Base-by-base conservation (phyloP, 1,140 invertebrate genomes). In the Drosophila obscura region DNA sequence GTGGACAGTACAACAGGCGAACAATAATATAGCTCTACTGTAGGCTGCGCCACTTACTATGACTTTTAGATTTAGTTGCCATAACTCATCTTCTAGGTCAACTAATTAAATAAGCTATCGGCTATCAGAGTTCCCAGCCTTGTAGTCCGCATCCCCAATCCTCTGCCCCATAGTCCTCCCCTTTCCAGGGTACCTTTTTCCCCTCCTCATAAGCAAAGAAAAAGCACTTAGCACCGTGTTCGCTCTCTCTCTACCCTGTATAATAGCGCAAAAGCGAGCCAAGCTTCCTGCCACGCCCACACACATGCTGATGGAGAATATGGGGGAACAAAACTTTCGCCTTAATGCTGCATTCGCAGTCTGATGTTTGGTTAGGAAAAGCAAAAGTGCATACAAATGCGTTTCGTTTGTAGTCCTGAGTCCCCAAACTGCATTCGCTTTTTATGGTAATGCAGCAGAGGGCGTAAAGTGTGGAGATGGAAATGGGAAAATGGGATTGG, bases 361-460 rank as follows among this genome's bases (percentile, higher is more conserved):
- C 50, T 75, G 61, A 74, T 46, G 65, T 60, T 81, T 64, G 67
- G 66, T 48, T 69, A 16, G 61, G 24, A 63, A 74, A 80, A 64
- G 59, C 44, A 66, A 80, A 84, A 84, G 73, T 80, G 73, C 80
- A 84, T 68, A 73, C 65, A 84, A 85, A 87, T 75, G 81, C 80
- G 60, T 78, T 82, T 79, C 72, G 77, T 75, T 76, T 83, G 80
- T 61, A 66, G 48, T 69, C 59, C 82, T 60, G 71, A 46, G 51
- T 69, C 59, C 82, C 75, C 75, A 44, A 75, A 66, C 73, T 59
- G 62, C 52, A 67, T 55, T 75, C 61, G 49, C 71, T 60, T 75
- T 75, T 75, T 74, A 74, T 76, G 73, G 62, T 77, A 59, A 79
- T 80, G 78, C 73, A 75, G 49, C 35, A 4, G 35, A 39, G 35